Percentiles rank a stretch among this genome's conserved stretches.
These are phyloP conservation scores for Peromyscus leucopus DNA, from an alignment of 2,113 vertebrate genomes.

Conservation along the genomic window DNA sequence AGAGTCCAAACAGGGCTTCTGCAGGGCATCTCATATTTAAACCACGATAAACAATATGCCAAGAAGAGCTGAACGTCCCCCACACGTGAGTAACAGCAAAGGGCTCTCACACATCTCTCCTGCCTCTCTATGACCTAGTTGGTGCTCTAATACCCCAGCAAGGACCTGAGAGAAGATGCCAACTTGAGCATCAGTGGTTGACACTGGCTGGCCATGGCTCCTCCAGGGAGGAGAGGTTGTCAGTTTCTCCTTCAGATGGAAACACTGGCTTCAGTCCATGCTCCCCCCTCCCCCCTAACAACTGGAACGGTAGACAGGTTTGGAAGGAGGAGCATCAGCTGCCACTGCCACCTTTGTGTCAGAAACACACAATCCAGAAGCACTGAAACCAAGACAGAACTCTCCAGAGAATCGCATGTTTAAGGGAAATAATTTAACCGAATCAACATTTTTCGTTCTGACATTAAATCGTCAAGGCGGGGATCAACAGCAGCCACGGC, in stretches of 20 bases:
- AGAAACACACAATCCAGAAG: background rate
- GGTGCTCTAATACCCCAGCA: background rate
- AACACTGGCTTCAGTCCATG: background rate
- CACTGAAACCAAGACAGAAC: background rate
- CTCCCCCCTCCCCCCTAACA: background rate
- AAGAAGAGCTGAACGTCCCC: background rate
- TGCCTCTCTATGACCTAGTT: background rate
- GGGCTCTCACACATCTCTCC: background rate
- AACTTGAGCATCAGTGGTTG: background rate
- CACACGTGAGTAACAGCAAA: too few relatives aligned
- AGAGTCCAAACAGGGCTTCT: background rate
- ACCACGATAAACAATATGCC: background rate
- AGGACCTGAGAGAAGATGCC: background rate
- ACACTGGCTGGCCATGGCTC: background rate
- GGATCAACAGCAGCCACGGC: background rate
- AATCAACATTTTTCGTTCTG: background rate
- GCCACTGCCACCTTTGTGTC: background rate
- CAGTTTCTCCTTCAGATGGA: background rate
- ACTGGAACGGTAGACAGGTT: background rate
- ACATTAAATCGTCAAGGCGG: background rate
- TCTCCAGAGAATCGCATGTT: background rate
- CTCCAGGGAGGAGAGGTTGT: background rate
- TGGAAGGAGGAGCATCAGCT: background rate
- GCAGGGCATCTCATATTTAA: background rate
- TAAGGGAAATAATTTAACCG: background rate